These are phyloP conservation scores for Lampris incognitus DNA, from an alignment of 2,113 vertebrate species.

Conservation along the genomic window DNA sequence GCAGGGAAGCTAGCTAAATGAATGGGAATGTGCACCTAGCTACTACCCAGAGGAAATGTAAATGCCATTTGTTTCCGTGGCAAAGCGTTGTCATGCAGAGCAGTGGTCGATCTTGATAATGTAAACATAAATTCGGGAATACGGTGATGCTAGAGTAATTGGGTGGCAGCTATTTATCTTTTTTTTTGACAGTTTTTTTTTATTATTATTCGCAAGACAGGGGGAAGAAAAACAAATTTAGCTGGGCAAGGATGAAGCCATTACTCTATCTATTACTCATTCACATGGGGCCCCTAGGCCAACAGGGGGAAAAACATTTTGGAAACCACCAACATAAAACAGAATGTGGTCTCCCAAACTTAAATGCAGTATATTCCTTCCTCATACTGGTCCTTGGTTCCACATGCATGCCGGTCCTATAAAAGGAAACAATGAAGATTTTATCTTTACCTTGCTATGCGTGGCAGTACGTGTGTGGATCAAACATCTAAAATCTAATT, in stretches of 20 bases:
- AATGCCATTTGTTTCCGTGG: constrained; percentile 78
- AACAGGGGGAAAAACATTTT: constrained; percentile 64
- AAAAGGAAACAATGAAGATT: constrained; percentile 56
- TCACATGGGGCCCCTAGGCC: constrained; percentile 70
- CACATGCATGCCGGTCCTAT: constrained; percentile 60
- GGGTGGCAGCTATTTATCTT: constrained; percentile 73
- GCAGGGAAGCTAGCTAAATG: constrained; percentile 74
- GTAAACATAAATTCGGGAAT: constrained; percentile 79
- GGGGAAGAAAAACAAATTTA: constrained; percentile 73
- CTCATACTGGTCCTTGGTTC: constrained; percentile 68
- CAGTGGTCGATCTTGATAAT: constrained; percentile 75
- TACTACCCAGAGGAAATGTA: constrained; percentile 74
- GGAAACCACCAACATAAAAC: constrained; percentile 75
- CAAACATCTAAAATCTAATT: constrained; percentile 54
- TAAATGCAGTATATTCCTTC: constrained; percentile 54
- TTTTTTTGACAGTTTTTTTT: constrained; percentile 55
- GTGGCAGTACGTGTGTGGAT: constrained; percentile 26
- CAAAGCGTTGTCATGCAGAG: constrained; percentile 71
- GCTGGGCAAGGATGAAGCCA: constrained; percentile 71
- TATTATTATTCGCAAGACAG: constrained; percentile 63
- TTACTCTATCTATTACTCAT: constrained; percentile 79
- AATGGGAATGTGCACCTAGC: constrained; percentile 63
- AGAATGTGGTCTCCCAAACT: constrained; percentile 68
- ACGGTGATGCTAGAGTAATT: constrained; percentile 75
- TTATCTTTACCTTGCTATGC: constrained; percentile 39